Evolutionary conservation across 2,113 vertebrate species (phyloP), one percentile per base, ranked within the genome.

Genomic region (Rhea pennata): DNA sequence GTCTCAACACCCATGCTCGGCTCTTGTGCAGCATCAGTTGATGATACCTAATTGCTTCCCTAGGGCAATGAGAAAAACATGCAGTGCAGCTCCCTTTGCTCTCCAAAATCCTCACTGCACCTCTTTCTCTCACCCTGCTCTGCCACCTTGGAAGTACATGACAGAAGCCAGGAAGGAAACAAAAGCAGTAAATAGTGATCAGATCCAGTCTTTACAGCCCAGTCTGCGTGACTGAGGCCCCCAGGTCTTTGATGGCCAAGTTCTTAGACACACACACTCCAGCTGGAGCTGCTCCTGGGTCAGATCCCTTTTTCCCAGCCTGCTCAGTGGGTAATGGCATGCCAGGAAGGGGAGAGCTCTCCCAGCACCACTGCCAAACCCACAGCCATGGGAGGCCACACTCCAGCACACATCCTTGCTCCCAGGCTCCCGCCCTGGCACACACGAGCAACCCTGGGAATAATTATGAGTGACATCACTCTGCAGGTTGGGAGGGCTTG

Each of bases 111-210:
- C 42, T 36, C 40, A 36, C 59, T 44, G 39, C 33, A 24, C 36
- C 33, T n/a, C 12, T 59, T 15, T 61, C 13, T 19, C 53, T 78
- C 76, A 40, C 53, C 20, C 54, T 26, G 20, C 56, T 40, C 33
- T 64, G 23, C 73, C 67, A 87, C 58, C 83, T 88, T 54, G 15
- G 97, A 96, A 96, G 97, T 98, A 98, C 98, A 98, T 98, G 98
- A 98, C 98, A 98, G 98, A 98, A 98, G 98, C 98, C 98, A 97
- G 96, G 98, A 98, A 98, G 98, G 98, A 98, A 98, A 98, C 98
- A 97, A 98, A 97, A 98, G 97, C 98, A 98, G 98, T 98, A 98
- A 98, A 98, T 97, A 98, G 97, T 98, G 98, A 98, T 98, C 98
- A 98, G 97, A 98, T 98, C 98, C 98, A 98, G 98, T 98, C 97